phyloP scores from a whole-genome alignment of 2,797 vertebrate species.

The Sylvilagus floridanus region DNA sequence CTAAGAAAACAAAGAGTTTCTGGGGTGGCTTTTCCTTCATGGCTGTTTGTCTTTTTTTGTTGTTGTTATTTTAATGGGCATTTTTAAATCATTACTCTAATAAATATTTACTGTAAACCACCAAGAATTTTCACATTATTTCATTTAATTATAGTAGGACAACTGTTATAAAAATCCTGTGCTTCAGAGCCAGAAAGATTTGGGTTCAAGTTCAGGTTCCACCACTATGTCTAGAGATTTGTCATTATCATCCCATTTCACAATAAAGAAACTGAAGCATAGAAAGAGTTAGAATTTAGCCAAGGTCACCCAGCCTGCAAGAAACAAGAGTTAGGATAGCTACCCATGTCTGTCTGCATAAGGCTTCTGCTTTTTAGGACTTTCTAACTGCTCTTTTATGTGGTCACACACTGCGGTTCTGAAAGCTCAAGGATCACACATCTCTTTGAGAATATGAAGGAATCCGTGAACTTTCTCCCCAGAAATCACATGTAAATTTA shows the following conservation, averaged over 20 bases:
- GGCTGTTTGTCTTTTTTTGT: background rate
- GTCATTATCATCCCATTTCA: background rate
- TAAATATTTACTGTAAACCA: background rate
- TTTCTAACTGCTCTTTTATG: background rate
- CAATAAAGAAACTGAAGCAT: background rate
- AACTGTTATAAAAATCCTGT: background rate
- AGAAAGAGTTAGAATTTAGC: conserved; percentile 4
- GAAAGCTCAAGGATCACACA: background rate
- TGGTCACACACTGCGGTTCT: background rate
- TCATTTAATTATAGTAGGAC: background rate
- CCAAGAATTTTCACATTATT: background rate
- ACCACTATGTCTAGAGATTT: background rate
- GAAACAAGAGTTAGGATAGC: background rate
- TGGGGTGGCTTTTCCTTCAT: background rate
- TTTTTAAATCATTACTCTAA: background rate
- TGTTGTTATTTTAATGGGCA: conserved; percentile 14
- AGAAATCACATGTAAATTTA: conserved; percentile 32
- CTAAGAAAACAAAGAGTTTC: background rate
- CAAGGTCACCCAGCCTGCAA: background rate
- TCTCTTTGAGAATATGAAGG: background rate
- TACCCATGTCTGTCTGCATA: background rate
- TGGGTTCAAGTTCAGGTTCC: background rate
- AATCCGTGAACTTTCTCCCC: background rate
- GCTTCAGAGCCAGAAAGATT: background rate
- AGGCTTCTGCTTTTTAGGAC: background rate